A percentile compares a stretch with the other conserved stretches of the same genome.
These are phyloP conservation scores for Oreocharis arfaki DNA, from an alignment of 2,113 vertebrate species.

Conservation along the genomic window DNA sequence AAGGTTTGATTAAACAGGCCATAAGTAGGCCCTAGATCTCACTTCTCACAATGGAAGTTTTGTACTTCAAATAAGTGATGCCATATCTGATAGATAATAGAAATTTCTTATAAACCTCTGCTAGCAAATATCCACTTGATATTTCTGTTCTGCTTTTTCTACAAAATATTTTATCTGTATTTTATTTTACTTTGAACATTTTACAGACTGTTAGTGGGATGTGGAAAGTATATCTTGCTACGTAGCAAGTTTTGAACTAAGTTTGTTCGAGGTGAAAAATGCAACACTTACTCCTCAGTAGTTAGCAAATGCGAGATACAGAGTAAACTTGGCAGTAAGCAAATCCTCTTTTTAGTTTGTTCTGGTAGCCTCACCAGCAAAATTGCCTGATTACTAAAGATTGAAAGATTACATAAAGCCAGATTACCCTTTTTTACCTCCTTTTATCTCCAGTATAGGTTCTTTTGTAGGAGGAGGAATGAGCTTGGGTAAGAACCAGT, in stretches of 20 bases:
- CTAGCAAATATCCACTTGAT: not conserved
- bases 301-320: not conserved
- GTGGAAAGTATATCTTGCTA: not conserved
- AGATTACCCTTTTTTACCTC: constrained; percentile 3
- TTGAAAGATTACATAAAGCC: not conserved
- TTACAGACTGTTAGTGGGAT: not conserved
- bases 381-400: not conserved
- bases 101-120: not conserved
- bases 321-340: not conserved
- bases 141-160: not conserved
- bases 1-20: not conserved
- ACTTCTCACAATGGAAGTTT: not conserved
- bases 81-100: accelerated
- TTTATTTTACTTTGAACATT: not conserved
- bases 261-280: not conserved
- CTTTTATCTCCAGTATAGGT: not conserved
- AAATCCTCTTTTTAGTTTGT: not conserved
- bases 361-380: not conserved
- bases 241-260: not conserved
- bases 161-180: not conserved
- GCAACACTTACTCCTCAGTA: not conserved
- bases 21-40: not conserved
- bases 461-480: not conserved
- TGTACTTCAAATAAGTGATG: not conserved
- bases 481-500: not conserved